Base-by-base conservation (phyloP, 2,797 vertebrate genomes). In the Fistularia tabacaria region DNA sequence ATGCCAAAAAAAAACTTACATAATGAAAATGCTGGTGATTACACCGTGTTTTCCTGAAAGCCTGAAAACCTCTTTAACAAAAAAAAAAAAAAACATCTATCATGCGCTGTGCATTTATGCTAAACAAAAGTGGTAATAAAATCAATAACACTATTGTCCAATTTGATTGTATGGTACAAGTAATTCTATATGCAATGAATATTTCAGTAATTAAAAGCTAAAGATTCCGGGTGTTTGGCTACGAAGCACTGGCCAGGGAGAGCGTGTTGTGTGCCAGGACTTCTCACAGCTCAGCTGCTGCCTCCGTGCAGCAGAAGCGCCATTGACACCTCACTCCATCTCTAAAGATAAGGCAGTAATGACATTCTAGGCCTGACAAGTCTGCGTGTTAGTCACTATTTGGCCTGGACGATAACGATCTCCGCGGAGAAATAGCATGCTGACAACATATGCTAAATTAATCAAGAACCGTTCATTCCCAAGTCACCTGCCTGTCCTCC, bases 241-340 rank as follows among this genome's bases (percentile, higher is more conserved):
- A 60, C 62, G 57, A 64, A 71, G 72, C 76, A 66, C 72, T 85
- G 73, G 83, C 76, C 75, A 70, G 54, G 62, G 82, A 80, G 49
- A 49, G 65, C 10, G 58, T 6, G 46, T 39, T 59, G 74, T 79
- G 77, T 84, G 85, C 85, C 84, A 87, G 81, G 80, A 87, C 79
- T 83, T 84, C 74, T 87, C 85, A 80, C 82, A 81, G 85, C 87
- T 89, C 85, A 87, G 83, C 83, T 89, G 87, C 79, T 62, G 80
- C 72, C 79, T 77, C 79, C 76, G 68, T 61, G 74, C 82, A 78
- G 77, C 87, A 85, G 80, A 85, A 81, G 84, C 84, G 85, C 82
- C 83, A 77, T 66, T 46, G 69, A 81, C 85, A 86, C 85, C 77
- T 87, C 82, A 58, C 74, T 84, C 73, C 77, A 73, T 84, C 79